Percentiles rank a stretch among this genome's conserved stretches.
Conservation (phyloP, 2,113 vertebrate genomes). For the Urocolius indicus region DNA sequence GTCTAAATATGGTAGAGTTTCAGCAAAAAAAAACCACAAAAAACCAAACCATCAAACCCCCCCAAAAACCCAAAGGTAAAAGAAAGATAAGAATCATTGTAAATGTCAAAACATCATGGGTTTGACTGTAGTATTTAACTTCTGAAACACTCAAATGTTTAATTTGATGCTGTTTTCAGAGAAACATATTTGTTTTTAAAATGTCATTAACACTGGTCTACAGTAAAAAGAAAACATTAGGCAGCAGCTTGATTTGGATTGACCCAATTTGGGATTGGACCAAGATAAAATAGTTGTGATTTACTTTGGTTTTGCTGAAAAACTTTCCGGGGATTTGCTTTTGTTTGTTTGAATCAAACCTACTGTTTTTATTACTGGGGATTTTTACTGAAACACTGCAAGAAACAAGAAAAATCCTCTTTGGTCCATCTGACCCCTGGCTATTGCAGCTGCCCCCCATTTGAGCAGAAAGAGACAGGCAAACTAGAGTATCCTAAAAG, state of each 20-base stretch:
- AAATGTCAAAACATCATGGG: not conserved
- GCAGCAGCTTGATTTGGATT: not conserved
- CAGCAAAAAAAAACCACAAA: not conserved
- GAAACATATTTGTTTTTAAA: conserved; percentile 34
- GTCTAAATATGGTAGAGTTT: not conserved
- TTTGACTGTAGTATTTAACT: not conserved
- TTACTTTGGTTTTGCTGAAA: conserved; percentile 4
- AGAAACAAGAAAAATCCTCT: not conserved
- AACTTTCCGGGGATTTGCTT: not conserved
- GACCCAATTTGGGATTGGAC: not conserved
- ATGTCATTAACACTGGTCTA: not conserved
- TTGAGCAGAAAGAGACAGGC: not conserved
- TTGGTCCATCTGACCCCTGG: not conserved
- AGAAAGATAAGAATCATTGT: not conserved
- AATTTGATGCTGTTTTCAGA: not conserved
- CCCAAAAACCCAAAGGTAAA: not conserved
- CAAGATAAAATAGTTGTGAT: not conserved
- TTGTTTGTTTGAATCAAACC: not conserved
- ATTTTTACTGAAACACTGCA: not conserved
- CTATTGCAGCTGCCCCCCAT: not conserved
- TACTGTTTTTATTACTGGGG: not conserved
- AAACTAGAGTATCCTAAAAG: not conserved
- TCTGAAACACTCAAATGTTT: conserved; percentile 14
- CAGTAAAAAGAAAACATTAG: conserved; percentile 19
- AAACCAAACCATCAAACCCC: not conserved